Base-by-base conservation (phyloP, 2,797 vertebrate species). In the Rhinophrynus dorsalis region DNA sequence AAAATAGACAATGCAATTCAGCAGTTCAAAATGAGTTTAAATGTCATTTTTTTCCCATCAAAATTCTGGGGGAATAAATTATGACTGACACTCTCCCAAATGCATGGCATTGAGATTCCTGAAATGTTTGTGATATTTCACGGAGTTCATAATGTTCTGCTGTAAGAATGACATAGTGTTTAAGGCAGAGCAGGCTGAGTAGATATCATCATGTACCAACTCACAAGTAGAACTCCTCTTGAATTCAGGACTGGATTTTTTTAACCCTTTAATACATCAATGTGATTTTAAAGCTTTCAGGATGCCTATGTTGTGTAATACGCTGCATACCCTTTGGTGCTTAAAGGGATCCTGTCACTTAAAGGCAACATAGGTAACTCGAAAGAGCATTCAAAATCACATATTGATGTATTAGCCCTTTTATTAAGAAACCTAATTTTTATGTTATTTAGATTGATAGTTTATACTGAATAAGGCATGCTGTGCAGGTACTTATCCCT, bases 61-160 rank as follows among this genome's bases (percentile, higher is more conserved):
- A 83, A 89, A 76, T 70, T 83, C 68, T 84, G 83, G 73, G 86
- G 82, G 78, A 81, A 75, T 81, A 81, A 82, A 81, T 79, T 77
- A 67, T 75, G 76, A 68, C 67, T 74, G 75, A 64, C 82, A 56
- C 73, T 77, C 75, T 76, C 75, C 50, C 75, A 77, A 81, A 66
- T 74, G 75, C 89, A 79, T 80, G 77, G 82, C 84, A 78, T 68
- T 79, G 80, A 60, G 86, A 91, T 94, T 89, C 88, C 83, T 92
- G 56, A 87, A 84, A 91, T 91, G 68, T 71, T 84, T 90, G 74
- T 79, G 71, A 89, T 94, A 72, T 74, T 82, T 89, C 72, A 75
- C 75, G 60, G 77, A 82, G 81, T 87, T 81, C 85, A 80, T 84
- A 84, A 84, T 89, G 73, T 70, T 73, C 67, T 83, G 84, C 79